phyloP scores from a whole-genome alignment of 2,888 invertebrate genomes.

The Cistogaster globosa region DNA sequence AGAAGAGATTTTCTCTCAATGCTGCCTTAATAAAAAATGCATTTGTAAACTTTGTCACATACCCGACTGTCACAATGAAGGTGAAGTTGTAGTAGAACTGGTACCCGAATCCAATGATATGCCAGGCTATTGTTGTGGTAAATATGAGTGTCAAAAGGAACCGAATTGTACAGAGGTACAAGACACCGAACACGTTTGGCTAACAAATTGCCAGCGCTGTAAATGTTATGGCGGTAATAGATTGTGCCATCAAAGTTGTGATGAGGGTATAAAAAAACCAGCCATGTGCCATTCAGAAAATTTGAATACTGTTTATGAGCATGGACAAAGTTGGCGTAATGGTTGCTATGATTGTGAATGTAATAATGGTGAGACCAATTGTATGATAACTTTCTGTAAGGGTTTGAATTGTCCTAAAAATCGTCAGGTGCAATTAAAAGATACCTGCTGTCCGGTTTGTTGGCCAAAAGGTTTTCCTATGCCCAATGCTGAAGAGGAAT shows the following conservation, averaged over 20 bases:
- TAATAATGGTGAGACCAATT: conserved; percentile 79
- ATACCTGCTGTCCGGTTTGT: conserved; percentile 81
- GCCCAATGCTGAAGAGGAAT: conserved; percentile 74
- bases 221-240: conserved; percentile 78
- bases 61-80: conserved; percentile 77
- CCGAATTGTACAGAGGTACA: conserved; percentile 79
- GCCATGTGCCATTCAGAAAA: conserved; percentile 79
- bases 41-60: conserved; percentile 80
- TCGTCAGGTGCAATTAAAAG: conserved; percentile 78
- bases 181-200: conserved; percentile 78
- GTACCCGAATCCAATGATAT: conserved; percentile 77
- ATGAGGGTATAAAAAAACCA: conserved; percentile 76
- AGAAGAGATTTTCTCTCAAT: conserved; percentile 77
- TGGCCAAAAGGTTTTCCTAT: conserved; percentile 79
- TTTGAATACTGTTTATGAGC: conserved; percentile 77
- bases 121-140: conserved; percentile 84
- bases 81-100: conserved; percentile 78
- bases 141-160: conserved; percentile 83
- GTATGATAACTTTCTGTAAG: conserved; percentile 78
- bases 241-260: conserved; percentile 80
- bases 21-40: conserved; percentile 80
- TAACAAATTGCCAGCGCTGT: conserved; percentile 80
- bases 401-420: conserved; percentile 78
- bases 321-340: conserved; percentile 81
- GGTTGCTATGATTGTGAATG: conserved; percentile 81